Percentiles rank a stretch among this genome's conserved stretches.
Evolutionary conservation across 2,888 invertebrate genomes (phyloP).

Genomic region (Drosophila neotestacea): DNA sequence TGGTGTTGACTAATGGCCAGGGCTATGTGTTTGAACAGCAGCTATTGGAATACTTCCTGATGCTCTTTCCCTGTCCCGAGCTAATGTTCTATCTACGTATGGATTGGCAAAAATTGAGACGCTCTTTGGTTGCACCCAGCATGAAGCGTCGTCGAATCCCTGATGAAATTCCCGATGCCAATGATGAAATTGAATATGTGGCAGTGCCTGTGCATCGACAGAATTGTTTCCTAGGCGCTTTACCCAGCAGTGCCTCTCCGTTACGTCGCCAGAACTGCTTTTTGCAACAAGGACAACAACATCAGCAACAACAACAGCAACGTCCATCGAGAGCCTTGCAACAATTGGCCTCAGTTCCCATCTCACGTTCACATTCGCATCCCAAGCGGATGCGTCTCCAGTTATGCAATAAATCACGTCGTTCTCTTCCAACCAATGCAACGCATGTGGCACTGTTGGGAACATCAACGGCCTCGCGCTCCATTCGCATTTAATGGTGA

Average conservation of each 20-base stretch:
- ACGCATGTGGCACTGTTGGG: conserved; percentile 1
- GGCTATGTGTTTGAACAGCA: conserved; percentile 76
- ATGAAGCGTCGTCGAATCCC: conserved; percentile 33
- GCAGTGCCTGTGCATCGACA: conserved; percentile 80
- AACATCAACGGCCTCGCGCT: conserved; percentile 35
- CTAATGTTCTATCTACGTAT: conserved; percentile 76
- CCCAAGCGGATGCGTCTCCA: conserved; percentile 45
- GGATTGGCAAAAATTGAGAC: conserved; percentile 61
- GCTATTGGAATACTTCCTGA: conserved; percentile 79
- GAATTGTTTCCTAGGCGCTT: conserved; percentile 81
- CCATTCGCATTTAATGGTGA: conserved; percentile 54
- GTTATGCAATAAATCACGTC: conserved; percentile 7
- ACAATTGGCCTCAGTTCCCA: not conserved
- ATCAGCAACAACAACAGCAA: conserved; percentile 14
- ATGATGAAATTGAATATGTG: conserved; percentile 29
- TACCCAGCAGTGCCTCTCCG: conserved; percentile 41
- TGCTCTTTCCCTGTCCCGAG: conserved; percentile 81
- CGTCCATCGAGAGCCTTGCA: conserved; percentile 3
- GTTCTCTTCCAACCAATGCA: conserved; percentile 16
- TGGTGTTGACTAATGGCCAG: conserved; percentile 77
- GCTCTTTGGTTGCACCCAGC: conserved; percentile 27
- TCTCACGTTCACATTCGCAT: not conserved
- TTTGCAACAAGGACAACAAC: conserved; percentile 19
- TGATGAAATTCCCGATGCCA: not conserved
- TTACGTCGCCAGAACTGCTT: conserved; percentile 47